phyloP scores from a whole-genome alignment of 2,113 vertebrate species.

The Perca flavescens region DNA sequence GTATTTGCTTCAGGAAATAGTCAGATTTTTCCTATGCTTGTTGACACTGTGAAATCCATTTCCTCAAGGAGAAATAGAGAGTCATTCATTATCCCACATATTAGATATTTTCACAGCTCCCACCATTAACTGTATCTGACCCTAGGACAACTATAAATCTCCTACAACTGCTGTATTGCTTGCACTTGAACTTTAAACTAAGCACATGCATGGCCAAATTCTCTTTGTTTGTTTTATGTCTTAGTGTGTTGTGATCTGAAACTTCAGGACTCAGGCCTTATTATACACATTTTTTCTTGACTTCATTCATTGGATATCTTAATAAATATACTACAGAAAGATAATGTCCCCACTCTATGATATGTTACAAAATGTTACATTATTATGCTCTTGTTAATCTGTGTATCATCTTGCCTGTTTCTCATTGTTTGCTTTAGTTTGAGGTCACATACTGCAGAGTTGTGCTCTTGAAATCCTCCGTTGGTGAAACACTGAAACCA shows the following conservation, averaged over 20 bases:
- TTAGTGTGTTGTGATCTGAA: constrained; percentile 62
- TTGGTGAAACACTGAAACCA: constrained; percentile 61
- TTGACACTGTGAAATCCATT: constrained; percentile 80
- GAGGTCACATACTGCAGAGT: constrained; percentile 38
- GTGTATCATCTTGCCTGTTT: constrained; percentile 51
- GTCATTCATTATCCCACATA: constrained; percentile 46
- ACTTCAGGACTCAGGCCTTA: constrained; percentile 64
- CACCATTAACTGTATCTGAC: constrained; percentile 49
- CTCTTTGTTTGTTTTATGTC: constrained; percentile 60
- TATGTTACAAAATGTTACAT: constrained; percentile 41
- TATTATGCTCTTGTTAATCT: constrained; percentile 48
- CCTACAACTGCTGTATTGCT: constrained; percentile 67
- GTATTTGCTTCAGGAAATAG: constrained; percentile 72
- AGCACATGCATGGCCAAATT: constrained; percentile 79
- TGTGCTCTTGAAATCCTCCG: constrained; percentile 40
- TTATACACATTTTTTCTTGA: constrained; percentile 27
- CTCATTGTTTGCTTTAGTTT: constrained; percentile 52
- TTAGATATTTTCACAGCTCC: constrained; percentile 56
- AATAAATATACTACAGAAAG: constrained; percentile 38
- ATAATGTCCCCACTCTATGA: constrained; percentile 14
- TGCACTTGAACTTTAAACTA: constrained; percentile 70
- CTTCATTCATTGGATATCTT: constrained; percentile 45
- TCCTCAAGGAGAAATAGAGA: constrained; percentile 51
- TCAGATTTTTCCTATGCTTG: constrained; percentile 62
- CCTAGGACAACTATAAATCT: constrained; percentile 45